phyloP scores from a whole-genome alignment of 2,888 invertebrate genomes.

The Strigamia crassipes region DNA sequence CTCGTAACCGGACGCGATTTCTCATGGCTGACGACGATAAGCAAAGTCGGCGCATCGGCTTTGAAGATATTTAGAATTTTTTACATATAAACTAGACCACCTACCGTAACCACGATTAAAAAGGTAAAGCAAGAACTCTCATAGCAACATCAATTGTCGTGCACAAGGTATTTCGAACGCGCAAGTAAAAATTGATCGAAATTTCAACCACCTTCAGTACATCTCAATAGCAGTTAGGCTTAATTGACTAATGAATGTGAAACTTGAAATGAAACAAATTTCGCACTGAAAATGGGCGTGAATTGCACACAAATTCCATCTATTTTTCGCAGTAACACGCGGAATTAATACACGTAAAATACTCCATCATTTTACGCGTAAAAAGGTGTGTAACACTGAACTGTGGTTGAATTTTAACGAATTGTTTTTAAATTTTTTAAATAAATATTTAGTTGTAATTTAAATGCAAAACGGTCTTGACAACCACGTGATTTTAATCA shows the following conservation, averaged over 20 bases:
- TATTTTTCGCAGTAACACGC: not conserved
- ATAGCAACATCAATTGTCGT: not conserved
- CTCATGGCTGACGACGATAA: constrained; percentile 30
- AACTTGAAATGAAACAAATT: not conserved
- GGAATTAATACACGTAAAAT: not conserved
- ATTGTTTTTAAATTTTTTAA: not conserved
- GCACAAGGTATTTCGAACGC: not conserved
- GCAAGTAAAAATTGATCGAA: not conserved
- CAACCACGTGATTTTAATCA: not conserved
- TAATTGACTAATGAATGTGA: constrained; percentile 1
- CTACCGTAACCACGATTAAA: not conserved
- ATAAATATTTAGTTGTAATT: not conserved
- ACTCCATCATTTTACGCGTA: too few species aligned
- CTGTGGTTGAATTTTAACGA: not conserved
- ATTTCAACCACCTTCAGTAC: not conserved
- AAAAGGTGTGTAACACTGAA: too few species aligned
- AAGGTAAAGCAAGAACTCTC: not conserved
- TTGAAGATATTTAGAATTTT: constrained; percentile 22
- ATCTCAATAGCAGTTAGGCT: not conserved
- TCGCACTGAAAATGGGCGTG: not conserved
- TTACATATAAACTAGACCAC: not conserved
- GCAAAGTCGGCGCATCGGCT: constrained; percentile 12
- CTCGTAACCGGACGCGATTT: constrained; percentile 14
- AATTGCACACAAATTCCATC: not conserved
- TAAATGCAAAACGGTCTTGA: not conserved